A percentile compares a stretch with the other conserved stretches of the same genome.
phyloP scores from a whole-genome alignment of 2,888 invertebrate species.

The Temnothorax rugatulus region DNA sequence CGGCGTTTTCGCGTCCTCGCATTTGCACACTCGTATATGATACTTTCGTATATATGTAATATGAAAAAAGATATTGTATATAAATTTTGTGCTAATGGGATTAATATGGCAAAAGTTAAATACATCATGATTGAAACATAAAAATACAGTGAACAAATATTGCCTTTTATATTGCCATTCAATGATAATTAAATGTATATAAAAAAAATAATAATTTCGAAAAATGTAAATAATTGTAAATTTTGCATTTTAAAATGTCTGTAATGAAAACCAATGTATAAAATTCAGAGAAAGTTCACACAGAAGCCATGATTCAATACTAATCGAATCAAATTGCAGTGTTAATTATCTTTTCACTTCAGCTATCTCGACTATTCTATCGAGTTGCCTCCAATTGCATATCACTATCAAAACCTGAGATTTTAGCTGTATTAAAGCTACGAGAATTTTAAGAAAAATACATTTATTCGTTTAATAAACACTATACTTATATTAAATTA shows the following conservation, averaged over 20 bases:
- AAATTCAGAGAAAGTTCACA: no score
- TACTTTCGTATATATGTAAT: background rate
- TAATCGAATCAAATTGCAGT: no score
- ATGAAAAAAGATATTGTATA: background rate
- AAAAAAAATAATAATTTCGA: background rate
- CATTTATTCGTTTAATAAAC: no score
- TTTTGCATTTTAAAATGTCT: background rate
- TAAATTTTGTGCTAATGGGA: background rate
- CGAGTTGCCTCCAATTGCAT: no score
- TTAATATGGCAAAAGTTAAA: background rate
- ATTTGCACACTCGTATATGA: conserved; percentile 3
- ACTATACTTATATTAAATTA: no score
- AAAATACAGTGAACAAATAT: background rate
- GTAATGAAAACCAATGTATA: no score
- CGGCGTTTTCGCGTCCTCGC: background rate
- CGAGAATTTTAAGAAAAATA: no score
- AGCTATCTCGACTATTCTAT: no score
- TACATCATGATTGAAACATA: background rate
- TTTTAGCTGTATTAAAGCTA: no score
- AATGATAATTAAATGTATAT: background rate
- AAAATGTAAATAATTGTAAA: background rate
- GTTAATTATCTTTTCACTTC: no score
- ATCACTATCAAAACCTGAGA: no score
- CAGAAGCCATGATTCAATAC: no score
- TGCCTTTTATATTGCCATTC: background rate